Conservation (phyloP, 1,140 invertebrate species). For the Acromyrmex echinatior region DNA sequence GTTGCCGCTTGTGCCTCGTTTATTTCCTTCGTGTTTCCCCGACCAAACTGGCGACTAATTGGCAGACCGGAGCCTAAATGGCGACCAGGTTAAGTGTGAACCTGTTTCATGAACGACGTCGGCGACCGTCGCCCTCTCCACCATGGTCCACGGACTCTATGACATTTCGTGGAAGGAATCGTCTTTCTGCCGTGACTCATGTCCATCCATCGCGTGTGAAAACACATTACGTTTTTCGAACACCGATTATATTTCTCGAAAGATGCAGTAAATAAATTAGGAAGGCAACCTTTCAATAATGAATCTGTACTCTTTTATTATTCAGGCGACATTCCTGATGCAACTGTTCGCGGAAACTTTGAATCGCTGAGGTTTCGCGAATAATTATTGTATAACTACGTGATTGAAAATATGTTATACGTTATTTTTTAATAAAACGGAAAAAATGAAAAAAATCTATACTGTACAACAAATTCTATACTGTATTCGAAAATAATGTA, state of each 20-base stretch:
- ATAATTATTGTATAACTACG: conserved; percentile 5
- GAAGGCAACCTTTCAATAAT: neutral
- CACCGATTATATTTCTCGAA: neutral
- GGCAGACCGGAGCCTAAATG: conserved; percentile 61
- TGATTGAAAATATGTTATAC: neutral
- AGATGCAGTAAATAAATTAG: conserved; percentile 25
- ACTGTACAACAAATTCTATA: too few relatives aligned
- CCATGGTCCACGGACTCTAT: neutral
- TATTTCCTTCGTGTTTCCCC: conserved; percentile 26
- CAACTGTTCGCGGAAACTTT: conserved; percentile 57
- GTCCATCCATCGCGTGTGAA: conserved; percentile 14
- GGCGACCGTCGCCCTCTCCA: conserved; percentile 17
- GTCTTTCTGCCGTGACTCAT: conserved; percentile 21
- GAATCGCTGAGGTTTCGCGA: conserved; percentile 26
- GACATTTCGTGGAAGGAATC: neutral
- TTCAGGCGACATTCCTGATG: neutral
- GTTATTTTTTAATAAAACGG: too few relatives aligned
- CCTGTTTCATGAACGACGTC: conserved; percentile 59
- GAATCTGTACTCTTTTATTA: neutral
- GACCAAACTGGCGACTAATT: conserved; percentile 69
- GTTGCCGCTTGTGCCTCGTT: neutral
- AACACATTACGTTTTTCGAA: conserved; percentile 1
- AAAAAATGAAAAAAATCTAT: too few relatives aligned
- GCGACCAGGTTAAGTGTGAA: conserved; percentile 59
- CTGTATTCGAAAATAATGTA: too few relatives aligned